A percentile compares a stretch with the other conserved stretches of the same genome.
Evolutionary conservation across 2,888 invertebrate genomes (phyloP).

Genomic region (Lottia gigantea): DNA sequence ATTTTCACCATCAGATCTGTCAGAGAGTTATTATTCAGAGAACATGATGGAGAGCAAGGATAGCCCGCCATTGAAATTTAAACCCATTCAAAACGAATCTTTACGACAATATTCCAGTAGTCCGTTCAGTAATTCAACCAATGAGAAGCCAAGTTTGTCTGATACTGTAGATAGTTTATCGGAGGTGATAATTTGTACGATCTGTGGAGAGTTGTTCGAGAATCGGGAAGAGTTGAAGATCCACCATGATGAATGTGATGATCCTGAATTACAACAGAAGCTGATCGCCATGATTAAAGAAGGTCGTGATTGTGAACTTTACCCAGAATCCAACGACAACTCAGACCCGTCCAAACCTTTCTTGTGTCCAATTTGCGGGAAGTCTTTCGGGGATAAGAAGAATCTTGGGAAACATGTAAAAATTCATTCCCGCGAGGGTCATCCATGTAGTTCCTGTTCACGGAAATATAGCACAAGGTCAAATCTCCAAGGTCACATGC

Average conservation of each 20-base stretch:
- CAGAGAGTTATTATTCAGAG: background rate
- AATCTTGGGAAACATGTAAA: slow-evolving; percentile 38
- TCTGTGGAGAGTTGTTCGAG: slow-evolving; percentile 40
- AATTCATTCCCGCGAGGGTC: slow-evolving; percentile 36
- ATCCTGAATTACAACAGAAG: slow-evolving; percentile 16
- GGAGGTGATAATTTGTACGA: slow-evolving; percentile 28
- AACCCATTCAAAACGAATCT: background rate
- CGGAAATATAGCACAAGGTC: slow-evolving; percentile 40
- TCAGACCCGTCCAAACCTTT: slow-evolving; percentile 6
- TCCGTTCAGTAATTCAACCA: background rate
- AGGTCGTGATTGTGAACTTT: slow-evolving; percentile 7
- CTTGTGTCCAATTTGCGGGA: slow-evolving; percentile 36
- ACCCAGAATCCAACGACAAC: slow-evolving; percentile 7
- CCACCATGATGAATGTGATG: slow-evolving; percentile 29
- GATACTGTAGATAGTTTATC: slow-evolving; percentile 11
- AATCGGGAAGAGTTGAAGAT: slow-evolving; percentile 24
- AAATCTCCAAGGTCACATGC: slow-evolving; percentile 45
- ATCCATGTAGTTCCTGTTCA: slow-evolving; percentile 35
- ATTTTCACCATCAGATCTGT: background rate
- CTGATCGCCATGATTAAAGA: background rate
- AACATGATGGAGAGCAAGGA: background rate
- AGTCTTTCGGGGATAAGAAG: slow-evolving; percentile 32
- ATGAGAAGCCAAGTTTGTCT: background rate
- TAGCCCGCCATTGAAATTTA: background rate
- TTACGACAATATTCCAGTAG: background rate